A percentile compares a stretch with the other conserved stretches of the same genome.
phyloP scores from a whole-genome alignment of 2,113 vertebrate genomes.

The Nothocercus julius region DNA sequence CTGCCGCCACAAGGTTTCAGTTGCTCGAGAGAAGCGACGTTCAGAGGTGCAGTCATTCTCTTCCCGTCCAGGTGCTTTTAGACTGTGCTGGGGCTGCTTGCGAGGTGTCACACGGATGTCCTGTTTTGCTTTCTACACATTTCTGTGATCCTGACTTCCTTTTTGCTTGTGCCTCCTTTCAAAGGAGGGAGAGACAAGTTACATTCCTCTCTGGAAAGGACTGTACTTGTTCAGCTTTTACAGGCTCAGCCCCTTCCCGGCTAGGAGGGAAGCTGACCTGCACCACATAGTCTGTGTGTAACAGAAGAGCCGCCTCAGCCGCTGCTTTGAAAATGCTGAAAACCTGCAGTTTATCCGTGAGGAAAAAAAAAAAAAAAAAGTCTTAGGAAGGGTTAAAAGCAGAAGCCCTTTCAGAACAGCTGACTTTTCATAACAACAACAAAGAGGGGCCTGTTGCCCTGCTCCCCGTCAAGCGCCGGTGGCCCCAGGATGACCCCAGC shows the following conservation, averaged over 20 bases:
- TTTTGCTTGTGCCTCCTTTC: background rate
- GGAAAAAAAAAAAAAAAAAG: no score
- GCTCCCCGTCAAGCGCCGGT: no score
- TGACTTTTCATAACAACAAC: no score
- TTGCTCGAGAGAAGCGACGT: background rate
- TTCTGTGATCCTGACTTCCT: background rate
- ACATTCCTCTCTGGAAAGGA: fast-evolving
- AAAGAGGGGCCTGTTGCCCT: no score
- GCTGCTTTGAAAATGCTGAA: fast-evolving
- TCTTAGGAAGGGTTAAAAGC: no score
- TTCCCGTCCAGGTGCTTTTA: background rate
- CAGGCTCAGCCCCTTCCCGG: fast-evolving
- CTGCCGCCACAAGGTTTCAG: background rate
- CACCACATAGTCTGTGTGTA: background rate
- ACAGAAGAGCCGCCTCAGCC: no score
- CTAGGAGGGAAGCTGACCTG: fast-evolving
- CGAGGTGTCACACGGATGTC: fast-evolving
- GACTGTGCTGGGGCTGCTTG: fast-evolving
- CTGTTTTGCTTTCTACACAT: no score
- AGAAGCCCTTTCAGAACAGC: no score
- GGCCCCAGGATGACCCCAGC: no score
- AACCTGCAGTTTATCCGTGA: fast-evolving
- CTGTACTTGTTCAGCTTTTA: fast-evolving
- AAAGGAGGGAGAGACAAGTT: background rate
- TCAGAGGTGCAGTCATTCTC: background rate